These are phyloP conservation scores for Brachionus plicatilis DNA, from an alignment of 1,140 invertebrate species.

Conservation along the genomic window DNA sequence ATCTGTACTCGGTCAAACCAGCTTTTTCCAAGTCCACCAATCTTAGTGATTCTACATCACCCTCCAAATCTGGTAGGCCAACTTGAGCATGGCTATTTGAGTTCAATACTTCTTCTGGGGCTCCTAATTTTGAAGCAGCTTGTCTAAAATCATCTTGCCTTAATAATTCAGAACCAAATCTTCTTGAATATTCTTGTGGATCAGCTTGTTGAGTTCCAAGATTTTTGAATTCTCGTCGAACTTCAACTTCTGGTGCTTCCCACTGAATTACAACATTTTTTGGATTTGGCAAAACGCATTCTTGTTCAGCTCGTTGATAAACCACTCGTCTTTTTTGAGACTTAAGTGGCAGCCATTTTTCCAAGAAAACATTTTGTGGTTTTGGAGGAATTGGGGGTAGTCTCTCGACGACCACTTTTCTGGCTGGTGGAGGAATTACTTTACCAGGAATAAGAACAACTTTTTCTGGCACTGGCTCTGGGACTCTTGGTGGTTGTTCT, in stretches of 20 bases:
- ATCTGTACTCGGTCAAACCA: background rate
- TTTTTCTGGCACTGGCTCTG: background rate
- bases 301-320: background rate
- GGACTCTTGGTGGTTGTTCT: constrained; percentile 9
- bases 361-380: constrained; percentile 21
- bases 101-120: background rate
- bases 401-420: constrained; percentile 35
- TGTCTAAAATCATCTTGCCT: background rate
- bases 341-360: constrained; percentile 39
- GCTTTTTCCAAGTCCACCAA: constrained; percentile 8
- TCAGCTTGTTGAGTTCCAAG: constrained; percentile 27
- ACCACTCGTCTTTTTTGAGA: constrained; percentile 4
- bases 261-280: constrained; percentile 39
- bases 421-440: constrained; percentile 16
- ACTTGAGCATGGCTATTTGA: constrained; percentile 1
- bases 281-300: background rate
- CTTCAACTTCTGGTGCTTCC: constrained; percentile 35
- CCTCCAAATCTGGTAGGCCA: constrained; percentile 15
- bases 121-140: background rate
- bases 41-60: background rate
- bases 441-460: background rate
- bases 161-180: constrained; percentile 23
- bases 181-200: constrained; percentile 20
- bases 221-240: background rate
- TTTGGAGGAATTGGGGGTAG: constrained; percentile 27